Evolutionary conservation across 2,113 vertebrate genomes (phyloP).

Genomic region (Thermophis baileyi): DNA sequence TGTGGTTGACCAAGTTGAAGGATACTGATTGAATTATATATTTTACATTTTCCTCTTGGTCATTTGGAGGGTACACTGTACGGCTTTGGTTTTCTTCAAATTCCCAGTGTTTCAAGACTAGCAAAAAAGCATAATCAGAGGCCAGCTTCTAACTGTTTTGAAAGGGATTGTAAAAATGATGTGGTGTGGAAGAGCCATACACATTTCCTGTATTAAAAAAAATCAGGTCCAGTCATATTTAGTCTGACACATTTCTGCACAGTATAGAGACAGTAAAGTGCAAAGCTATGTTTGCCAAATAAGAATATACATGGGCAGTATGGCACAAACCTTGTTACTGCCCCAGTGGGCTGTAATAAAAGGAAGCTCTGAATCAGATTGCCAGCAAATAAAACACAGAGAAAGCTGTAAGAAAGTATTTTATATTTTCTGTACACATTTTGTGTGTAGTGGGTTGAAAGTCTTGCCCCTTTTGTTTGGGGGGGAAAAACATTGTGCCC

Average conservation of each 20-base stretch:
- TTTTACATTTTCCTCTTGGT: background rate
- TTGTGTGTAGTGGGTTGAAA: slow-evolving; percentile 8
- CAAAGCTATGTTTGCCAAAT: background rate
- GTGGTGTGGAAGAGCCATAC: background rate
- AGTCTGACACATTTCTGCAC: background rate
- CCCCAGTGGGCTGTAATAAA: background rate
- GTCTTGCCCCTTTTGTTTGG: background rate
- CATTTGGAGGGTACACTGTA: background rate
- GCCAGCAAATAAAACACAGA: background rate
- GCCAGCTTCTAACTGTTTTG: background rate
- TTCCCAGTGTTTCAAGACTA: background rate
- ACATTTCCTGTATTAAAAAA: background rate
- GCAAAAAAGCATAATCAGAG: background rate
- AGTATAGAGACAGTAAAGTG: background rate
- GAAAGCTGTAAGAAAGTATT: background rate
- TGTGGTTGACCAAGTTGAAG: background rate
- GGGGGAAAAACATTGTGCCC: background rate
- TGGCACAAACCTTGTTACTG: background rate
- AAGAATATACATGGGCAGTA: background rate
- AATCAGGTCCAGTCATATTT: background rate
- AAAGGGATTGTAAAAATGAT: background rate
- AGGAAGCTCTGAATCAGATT: background rate
- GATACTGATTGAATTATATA: background rate
- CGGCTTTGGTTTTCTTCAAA: background rate
- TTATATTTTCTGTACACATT: background rate